Base-by-base conservation (phyloP, 2,888 invertebrate species). In the Epistrophella euchroma region DNA sequence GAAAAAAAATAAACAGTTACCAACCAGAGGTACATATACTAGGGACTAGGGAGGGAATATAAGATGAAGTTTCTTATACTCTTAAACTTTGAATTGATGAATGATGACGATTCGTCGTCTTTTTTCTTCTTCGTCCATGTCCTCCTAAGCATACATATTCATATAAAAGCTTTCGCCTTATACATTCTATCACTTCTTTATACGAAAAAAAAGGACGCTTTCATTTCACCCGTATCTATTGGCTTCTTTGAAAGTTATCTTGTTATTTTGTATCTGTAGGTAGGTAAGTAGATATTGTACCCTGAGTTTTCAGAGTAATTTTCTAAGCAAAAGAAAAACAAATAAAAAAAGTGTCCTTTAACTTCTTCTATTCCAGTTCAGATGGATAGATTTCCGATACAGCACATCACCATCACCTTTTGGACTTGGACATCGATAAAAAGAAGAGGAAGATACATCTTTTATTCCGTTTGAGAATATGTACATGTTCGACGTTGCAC, bases 51-150 rank as follows among this genome's bases (percentile, higher is more conserved):
- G 15, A 28, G 6, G 28, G 9, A 17, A 15, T 22, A 50, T 15
- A 22, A 25, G 25, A 75, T 58, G 17, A 84, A 79, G 79, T 80
- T 85, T 80, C 68, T 55, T 72, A 76, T 56, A 55, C 76, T 68
- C 76, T 85, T 80, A 85, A 85, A 85, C 85, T 85, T 85, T 13
- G 68, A 85, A 85, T 85, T 85, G 85, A 85, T 85, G 85, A 85
- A 85, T 85, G 76, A 85, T 80, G 85, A 85, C 72, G 76, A 85
- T 80, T 72, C 80, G 75, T 72, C 78, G 47, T 32, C 19, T 56
- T 9, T n/a, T n/a, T n/a, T 55, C 45, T 10, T 47, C 32, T 22
- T 37, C 74, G 40, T 28, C 56, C 58, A 60, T 40, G 11, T 43
- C 19, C 19, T 47, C 55, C 28, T 40, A 55, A 13, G 50, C n/a